Percentiles rank a stretch among this genome's conserved stretches.
Evolutionary conservation across 53 echinoderm and acorn worm species (phyloP).

Genomic region (Antedon mediterranea): DNA sequence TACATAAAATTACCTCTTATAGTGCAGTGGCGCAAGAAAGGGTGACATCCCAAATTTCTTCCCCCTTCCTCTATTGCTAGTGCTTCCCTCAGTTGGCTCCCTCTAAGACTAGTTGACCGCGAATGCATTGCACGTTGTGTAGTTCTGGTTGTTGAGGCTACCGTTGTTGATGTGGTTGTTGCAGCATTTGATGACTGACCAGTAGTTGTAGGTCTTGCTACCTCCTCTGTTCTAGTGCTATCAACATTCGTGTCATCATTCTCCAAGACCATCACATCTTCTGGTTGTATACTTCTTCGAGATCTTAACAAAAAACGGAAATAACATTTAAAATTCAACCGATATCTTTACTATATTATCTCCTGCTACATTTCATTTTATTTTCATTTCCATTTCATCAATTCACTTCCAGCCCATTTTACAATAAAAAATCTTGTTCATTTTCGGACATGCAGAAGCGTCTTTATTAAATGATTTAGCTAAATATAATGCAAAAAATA

Average conservation of each 20-base stretch:
- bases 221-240: background rate
- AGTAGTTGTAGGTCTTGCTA: background rate
- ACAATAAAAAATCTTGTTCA: too few species aligned
- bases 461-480: too few species aligned
- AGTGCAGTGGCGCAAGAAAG: background rate
- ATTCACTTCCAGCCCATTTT: too few species aligned
- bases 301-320: background rate
- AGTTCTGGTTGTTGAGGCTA: background rate
- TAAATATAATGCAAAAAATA: too few species aligned
- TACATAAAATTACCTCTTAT: background rate
- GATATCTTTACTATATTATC: too few species aligned
- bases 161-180: background rate
- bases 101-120: background rate
- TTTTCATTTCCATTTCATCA: too few species aligned
- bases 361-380: too few species aligned
- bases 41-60: background rate
- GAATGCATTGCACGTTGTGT: background rate
- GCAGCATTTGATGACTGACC: background rate
- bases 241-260: background rate
- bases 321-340: too few species aligned
- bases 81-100: background rate
- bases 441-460: too few species aligned
- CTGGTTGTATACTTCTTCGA: background rate
- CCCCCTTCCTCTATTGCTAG: background rate
- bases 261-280: background rate